phyloP scores from a whole-genome alignment of 2,113 vertebrate species.

The Alligator mississippiensis region DNA sequence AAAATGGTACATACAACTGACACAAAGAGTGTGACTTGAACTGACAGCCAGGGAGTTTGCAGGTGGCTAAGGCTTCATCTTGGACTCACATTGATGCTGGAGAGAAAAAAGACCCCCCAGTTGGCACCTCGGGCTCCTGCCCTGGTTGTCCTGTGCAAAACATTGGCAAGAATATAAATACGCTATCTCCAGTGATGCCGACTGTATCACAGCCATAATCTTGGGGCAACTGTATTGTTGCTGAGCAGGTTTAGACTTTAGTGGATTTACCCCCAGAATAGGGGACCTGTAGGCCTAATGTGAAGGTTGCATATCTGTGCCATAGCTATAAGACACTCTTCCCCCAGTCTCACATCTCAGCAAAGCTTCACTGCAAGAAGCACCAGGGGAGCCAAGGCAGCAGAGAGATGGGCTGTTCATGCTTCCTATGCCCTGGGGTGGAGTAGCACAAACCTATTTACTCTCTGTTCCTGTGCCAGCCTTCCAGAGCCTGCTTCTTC shows the following conservation, averaged over 20 bases:
- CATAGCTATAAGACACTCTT: neutral
- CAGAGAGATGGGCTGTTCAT: neutral
- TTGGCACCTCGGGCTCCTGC: no score
- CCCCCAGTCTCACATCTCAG: no score
- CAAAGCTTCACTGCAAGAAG: neutral
- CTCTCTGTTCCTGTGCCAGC: accelerated
- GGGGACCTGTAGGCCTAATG: neutral
- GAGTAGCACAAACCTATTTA: neutral
- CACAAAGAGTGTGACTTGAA: constrained; percentile 33
- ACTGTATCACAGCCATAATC: neutral
- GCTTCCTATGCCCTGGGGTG: neutral
- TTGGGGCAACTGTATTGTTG: neutral
- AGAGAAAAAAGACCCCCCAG: neutral
- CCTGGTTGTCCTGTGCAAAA: accelerated
- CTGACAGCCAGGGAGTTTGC: neutral
- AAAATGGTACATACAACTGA: constrained; percentile 47
- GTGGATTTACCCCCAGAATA: neutral
- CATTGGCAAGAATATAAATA: neutral
- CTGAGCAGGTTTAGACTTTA: neutral
- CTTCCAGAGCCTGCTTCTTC: neutral
- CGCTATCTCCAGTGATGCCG: neutral
- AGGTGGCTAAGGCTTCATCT: neutral
- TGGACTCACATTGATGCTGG: constrained; percentile 24
- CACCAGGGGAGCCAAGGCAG: neutral
- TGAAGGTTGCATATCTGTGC: neutral